phyloP scores from a whole-genome alignment of 2,888 invertebrate genomes.

The Liposcelis brunnea region DNA sequence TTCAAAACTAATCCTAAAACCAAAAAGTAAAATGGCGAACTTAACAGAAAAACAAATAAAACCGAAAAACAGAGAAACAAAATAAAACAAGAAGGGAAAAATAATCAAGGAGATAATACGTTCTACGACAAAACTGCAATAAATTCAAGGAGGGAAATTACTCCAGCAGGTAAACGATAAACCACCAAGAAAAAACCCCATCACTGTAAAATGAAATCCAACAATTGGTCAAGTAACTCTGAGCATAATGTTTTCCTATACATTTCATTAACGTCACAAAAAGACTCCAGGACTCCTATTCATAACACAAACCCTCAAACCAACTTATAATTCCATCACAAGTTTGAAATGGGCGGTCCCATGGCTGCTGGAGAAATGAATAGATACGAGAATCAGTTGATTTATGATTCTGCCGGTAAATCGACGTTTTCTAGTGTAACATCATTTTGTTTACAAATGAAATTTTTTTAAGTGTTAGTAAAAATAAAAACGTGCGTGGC shows the following conservation, averaged over 20 bases:
- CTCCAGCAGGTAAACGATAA: conserved; percentile 4
- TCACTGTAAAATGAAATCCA: not conserved
- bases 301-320: not conserved
- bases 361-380: conserved; percentile 1
- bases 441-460: no score
- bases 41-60: no score
- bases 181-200: not conserved
- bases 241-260: not conserved
- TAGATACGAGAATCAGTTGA: conserved; percentile 8
- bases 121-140: no score
- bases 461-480: no score
- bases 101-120: no score
- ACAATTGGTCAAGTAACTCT: not conserved
- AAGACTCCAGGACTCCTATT: not conserved
- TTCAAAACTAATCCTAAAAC: no score
- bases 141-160: conserved; percentile 3
- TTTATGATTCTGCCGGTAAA: not conserved
- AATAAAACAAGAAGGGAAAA: no score
- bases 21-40: no score
- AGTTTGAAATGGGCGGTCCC: conserved; percentile 8
- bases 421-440: no score
- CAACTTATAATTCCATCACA: not conserved
- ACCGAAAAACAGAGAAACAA: no score
- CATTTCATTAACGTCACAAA: not conserved
- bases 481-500: no score